A percentile compares a stretch with the other conserved stretches of the same genome.
phyloP scores from a whole-genome alignment of 2,888 invertebrate genomes.

The Metallyticus violacea region DNA sequence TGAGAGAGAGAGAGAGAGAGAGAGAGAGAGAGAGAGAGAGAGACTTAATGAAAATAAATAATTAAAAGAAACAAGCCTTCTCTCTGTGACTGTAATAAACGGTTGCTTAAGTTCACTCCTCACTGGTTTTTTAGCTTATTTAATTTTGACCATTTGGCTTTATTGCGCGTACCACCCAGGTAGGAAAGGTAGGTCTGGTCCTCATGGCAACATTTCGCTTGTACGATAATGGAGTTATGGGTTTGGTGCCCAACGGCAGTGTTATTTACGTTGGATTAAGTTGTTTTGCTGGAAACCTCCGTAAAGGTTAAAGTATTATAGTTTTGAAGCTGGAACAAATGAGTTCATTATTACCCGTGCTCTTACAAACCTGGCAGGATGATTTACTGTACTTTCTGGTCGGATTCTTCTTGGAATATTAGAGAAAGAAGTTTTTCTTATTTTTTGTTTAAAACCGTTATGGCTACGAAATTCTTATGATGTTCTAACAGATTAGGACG shows the following conservation, averaged over 20 bases:
- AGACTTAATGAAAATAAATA: conserved; percentile 12
- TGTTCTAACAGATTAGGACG: too few relatives aligned
- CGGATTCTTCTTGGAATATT: neutral
- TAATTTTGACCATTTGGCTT: neutral
- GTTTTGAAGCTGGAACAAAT: neutral
- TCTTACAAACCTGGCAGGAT: neutral
- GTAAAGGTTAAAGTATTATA: neutral
- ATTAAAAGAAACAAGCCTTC: neutral
- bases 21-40: too few relatives aligned
- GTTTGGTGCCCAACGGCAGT: neutral
- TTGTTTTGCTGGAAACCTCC: neutral
- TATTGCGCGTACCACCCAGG: conserved; percentile 4
- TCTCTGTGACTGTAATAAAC: neutral
- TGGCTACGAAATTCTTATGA: too few relatives aligned
- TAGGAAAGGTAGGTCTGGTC: neutral
- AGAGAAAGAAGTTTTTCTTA: neutral
- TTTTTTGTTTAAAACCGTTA: too few relatives aligned
- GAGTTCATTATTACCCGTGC: neutral
- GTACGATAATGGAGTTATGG: neutral
- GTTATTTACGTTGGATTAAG: neutral
- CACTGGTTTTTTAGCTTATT: neutral
- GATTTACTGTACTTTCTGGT: neutral
- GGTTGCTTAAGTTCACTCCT: neutral
- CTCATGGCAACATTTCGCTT: neutral
- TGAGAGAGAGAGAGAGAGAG: neutral